Percentiles rank a stretch among this genome's conserved stretches.
Evolutionary conservation across 2,113 vertebrate species (phyloP).

Genomic region (Rhinopomastus cyanomelas): DNA sequence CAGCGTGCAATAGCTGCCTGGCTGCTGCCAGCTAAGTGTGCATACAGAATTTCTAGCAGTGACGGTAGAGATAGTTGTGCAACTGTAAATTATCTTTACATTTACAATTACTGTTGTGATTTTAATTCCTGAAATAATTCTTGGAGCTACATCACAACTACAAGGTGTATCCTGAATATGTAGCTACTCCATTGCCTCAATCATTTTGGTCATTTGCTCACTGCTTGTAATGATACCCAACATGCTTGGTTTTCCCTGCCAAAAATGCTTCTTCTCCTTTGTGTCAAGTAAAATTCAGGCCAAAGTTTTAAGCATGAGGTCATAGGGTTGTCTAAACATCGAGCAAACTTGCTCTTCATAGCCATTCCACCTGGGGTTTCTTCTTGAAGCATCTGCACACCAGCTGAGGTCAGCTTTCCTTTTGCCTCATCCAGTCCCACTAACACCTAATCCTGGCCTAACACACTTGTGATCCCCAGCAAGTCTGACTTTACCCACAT

Average conservation of each 20-base stretch:
- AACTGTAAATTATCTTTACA: background rate
- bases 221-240: background rate
- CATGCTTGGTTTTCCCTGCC: background rate
- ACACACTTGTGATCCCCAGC: background rate
- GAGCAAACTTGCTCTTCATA: background rate
- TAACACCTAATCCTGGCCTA: background rate
- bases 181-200: background rate
- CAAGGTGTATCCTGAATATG: background rate
- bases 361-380: background rate
- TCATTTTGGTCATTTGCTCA: background rate
- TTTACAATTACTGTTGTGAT: background rate
- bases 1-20: background rate
- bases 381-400: background rate
- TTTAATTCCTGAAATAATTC: background rate
- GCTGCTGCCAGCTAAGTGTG: background rate
- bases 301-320: background rate
- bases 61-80: background rate
- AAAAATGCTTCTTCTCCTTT: constrained; percentile 1
- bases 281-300: background rate
- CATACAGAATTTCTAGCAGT: background rate
- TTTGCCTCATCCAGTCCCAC: background rate
- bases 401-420: background rate
- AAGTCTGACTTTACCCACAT: background rate
- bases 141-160: background rate
- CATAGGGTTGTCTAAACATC: background rate